Base-by-base conservation (phyloP, 2,888 invertebrate species). In the Tuta absoluta region DNA sequence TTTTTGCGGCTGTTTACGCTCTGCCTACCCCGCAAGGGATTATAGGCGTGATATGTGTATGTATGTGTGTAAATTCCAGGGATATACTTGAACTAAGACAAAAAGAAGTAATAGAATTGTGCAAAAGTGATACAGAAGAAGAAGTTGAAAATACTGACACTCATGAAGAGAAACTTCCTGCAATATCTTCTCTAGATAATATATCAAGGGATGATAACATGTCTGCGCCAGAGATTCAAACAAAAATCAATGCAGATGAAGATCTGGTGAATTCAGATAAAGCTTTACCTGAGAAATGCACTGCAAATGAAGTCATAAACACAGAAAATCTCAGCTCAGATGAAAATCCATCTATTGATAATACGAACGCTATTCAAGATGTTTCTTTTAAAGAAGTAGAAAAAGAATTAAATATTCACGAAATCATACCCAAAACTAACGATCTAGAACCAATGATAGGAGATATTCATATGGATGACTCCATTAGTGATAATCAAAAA, bases 21-120 rank as follows among this genome's bases (percentile, higher is more conserved):
- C n/a, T n/a, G n/a, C n/a, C n/a, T n/a, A n/a, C n/a, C n/a, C n/a
- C n/a, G n/a, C n/a, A n/a, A n/a, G n/a, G n/a, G n/a, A n/a, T n/a
- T n/a, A n/a, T n/a, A n/a, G n/a, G n/a, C n/a, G n/a, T n/a, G n/a
- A 33, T 33, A 10, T 33, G 1, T 33, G 33, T 33, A 8, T 33
- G 8, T 33, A 33, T 33, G 33, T 33, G 4, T 33, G 19, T 8
- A 10, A 19, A 19, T 60, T 24, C 3, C 19, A 61, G 95, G 0
- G 91, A 94, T 82, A 92, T 93, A 63, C 86, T 96, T 71, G 93
- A 95, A 76, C 93, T 95, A 75, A 93, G 95, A 63, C 95, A 95
- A 74, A 95, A 95, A 79, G 95, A 95, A 84, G 94, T 95, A 62
- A 93, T 94, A 73, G 93, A 94, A 73, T 94, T 96, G 76, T 97